Evolutionary conservation across 37 sponge, comb jelly and placozoan species (phyloP).

Genomic region (Cladorhizidae sp.): DNA sequence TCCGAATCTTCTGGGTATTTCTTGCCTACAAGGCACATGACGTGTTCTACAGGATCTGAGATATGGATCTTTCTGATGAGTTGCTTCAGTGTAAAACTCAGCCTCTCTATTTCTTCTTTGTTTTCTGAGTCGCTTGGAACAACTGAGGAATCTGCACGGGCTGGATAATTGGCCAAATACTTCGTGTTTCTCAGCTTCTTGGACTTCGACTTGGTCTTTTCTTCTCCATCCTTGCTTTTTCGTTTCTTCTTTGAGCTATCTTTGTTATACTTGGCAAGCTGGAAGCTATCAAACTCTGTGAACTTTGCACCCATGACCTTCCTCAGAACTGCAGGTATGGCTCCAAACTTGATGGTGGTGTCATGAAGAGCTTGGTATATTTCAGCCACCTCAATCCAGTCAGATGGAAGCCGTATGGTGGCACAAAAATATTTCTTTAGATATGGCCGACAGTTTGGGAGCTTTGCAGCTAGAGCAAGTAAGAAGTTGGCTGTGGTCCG

Average conservation of each 20-base stretch:
- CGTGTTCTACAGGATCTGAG: slow-evolving; percentile 85
- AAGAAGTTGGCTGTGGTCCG: slow-evolving; percentile 96
- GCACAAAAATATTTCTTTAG: slow-evolving; percentile 90
- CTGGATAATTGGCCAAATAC: neutral
- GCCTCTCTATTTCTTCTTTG: slow-evolving; percentile 77
- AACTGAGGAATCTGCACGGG: neutral
- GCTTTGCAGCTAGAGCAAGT: slow-evolving; percentile 88
- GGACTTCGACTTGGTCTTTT: slow-evolving; percentile 24
- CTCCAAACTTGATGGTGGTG: slow-evolving; percentile 80
- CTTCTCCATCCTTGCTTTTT: slow-evolving; percentile 44
- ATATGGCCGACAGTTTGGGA: slow-evolving; percentile 83
- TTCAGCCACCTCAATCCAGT: slow-evolving; percentile 99
- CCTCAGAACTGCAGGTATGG: slow-evolving; percentile 90
- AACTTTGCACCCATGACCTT: slow-evolving; percentile 93
- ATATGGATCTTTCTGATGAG: slow-evolving; percentile 98
- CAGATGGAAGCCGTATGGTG: slow-evolving; percentile 90
- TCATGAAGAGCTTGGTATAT: slow-evolving; percentile 94
- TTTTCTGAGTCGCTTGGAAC: slow-evolving; percentile 48
- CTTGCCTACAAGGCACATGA: slow-evolving; percentile 96
- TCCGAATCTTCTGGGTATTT: slow-evolving; percentile 93
- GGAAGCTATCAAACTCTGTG: slow-evolving; percentile 91
- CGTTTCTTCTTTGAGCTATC: slow-evolving; percentile 79
- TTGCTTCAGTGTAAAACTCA: slow-evolving; percentile 97
- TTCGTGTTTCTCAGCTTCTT: slow-evolving; percentile 27
- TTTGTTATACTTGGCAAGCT: slow-evolving; percentile 98